Percentiles rank a stretch among this genome's conserved stretches.
Evolutionary conservation across 1,140 invertebrate genomes (phyloP).

Genomic region (Zaprionus nigranus): DNA sequence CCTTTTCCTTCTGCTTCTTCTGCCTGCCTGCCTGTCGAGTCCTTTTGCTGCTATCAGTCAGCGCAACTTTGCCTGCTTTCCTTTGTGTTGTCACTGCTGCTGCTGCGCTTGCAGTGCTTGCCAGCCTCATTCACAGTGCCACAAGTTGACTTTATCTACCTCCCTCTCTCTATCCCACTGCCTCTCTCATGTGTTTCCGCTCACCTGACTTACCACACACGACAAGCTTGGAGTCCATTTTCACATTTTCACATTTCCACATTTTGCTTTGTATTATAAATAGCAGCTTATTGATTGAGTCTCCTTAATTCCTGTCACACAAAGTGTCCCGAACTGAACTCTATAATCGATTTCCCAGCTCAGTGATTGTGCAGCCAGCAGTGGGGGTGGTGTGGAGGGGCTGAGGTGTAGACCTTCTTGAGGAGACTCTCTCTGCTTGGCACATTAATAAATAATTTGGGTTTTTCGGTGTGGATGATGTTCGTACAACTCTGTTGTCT

Average conservation of each 20-base stretch:
- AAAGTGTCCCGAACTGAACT: slow-evolving; percentile 21
- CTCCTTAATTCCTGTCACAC: slow-evolving; percentile 6
- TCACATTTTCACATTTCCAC: slow-evolving; percentile 4
- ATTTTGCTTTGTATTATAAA: slow-evolving; percentile 24
- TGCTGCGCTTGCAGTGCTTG: background rate
- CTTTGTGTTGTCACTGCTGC: background rate
- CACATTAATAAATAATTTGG: slow-evolving; percentile 79
- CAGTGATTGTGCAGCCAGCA: slow-evolving; percentile 21
- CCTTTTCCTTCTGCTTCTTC: background rate
- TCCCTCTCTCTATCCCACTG: background rate
- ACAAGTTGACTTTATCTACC: background rate
- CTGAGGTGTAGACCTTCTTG: background rate
- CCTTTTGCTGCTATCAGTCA: slow-evolving; percentile 6
- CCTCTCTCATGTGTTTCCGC: background rate
- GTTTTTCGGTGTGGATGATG: slow-evolving; percentile 74
- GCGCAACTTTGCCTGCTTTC: background rate
- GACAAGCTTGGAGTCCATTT: background rate
- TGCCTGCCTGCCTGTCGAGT: background rate
- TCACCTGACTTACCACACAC: background rate
- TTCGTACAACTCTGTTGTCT: slow-evolving; percentile 63
- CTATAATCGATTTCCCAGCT: slow-evolving; percentile 45
- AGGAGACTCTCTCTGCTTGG: slow-evolving; percentile 53
- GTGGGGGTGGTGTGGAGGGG: background rate
- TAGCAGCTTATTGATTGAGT: slow-evolving; percentile 17
- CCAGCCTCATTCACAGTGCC: background rate